phyloP scores from a whole-genome alignment of 1,140 invertebrate species.

The Bombus confusus region DNA sequence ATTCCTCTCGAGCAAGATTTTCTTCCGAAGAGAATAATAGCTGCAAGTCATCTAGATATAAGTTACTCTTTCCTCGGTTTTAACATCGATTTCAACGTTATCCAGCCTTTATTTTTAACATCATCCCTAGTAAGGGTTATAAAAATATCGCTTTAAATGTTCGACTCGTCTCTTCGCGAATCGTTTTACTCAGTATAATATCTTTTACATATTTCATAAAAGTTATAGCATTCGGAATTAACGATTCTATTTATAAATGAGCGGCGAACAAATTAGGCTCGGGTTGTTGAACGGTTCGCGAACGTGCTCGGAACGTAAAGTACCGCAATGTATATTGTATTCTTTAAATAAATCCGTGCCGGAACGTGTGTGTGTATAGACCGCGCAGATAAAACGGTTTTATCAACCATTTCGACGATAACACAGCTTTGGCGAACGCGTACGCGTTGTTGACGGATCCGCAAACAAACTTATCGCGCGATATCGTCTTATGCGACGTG shows the following conservation, averaged over 20 bases:
- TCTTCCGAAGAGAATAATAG: neutral
- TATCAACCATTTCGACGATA: constrained; percentile 39
- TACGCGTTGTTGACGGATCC: neutral
- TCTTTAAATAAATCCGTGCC: constrained; percentile 30
- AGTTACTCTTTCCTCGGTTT: neutral
- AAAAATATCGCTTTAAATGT: neutral
- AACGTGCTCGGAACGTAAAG: constrained; percentile 1
- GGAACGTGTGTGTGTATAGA: neutral
- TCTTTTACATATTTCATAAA: neutral
- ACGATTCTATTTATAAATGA: neutral
- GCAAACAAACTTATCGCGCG: constrained; percentile 46
- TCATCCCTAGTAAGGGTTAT: neutral
- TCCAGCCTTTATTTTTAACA: neutral
- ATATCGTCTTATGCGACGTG: constrained; percentile 35
- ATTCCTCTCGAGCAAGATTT: neutral
- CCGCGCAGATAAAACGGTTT: constrained; percentile 28
- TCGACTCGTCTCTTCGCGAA: neutral
- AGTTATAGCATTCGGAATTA: neutral
- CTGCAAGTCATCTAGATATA: neutral
- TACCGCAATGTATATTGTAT: neutral
- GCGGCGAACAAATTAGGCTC: neutral
- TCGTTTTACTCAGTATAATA: neutral
- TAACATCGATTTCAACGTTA: constrained; percentile 1
- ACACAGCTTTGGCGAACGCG: neutral
- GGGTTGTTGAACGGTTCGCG: neutral